These are phyloP conservation scores for Chloroclysta siterata DNA, from an alignment of 2,888 invertebrate species.

Conservation along the genomic window DNA sequence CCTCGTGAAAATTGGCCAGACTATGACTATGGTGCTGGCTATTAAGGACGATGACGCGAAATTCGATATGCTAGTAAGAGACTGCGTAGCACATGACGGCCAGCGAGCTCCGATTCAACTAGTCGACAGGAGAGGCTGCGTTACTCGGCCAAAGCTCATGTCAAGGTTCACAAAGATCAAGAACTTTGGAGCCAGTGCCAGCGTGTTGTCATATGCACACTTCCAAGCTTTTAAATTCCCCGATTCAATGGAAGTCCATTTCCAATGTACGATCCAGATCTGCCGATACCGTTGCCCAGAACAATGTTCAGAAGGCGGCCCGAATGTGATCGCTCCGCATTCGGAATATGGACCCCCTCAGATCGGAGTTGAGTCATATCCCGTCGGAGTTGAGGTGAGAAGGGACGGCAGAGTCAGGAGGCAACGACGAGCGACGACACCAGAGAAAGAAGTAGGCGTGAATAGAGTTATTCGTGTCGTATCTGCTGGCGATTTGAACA, in stretches of 20 bases:
- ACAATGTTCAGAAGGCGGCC: constrained; percentile 91
- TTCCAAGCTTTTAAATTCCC: constrained; percentile 98
- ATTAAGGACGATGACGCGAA: constrained; percentile 98
- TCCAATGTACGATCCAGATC: constrained; percentile 97
- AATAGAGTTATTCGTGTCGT: constrained; percentile 96
- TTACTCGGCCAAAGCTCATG: constrained; percentile 96
- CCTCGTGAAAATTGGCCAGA: constrained; percentile 96
- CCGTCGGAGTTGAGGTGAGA: constrained; percentile 87
- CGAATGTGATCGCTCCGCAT: constrained; percentile 79
- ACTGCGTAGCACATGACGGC: constrained; percentile 97
- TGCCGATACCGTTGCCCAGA: constrained; percentile 97
- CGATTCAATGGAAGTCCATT: constrained; percentile 98
- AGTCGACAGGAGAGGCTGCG: constrained; percentile 96
- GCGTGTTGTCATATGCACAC: constrained; percentile 95
- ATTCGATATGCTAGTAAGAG: constrained; percentile 97
- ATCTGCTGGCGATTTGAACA: constrained; percentile 93
- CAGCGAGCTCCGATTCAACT: constrained; percentile 96
- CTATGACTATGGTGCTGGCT: constrained; percentile 98
- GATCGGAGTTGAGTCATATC: constrained; percentile 67
- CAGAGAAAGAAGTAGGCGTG: constrained; percentile 93
- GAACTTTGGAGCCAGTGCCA: constrained; percentile 97
- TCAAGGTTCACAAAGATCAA: constrained; percentile 97
- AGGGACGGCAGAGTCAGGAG: constrained; percentile 90
- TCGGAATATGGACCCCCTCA: constrained; percentile 91
- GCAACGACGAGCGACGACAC: constrained; percentile 85